Conservation (phyloP, 2,888 invertebrate species). For the Sphinx pinastri region DNA sequence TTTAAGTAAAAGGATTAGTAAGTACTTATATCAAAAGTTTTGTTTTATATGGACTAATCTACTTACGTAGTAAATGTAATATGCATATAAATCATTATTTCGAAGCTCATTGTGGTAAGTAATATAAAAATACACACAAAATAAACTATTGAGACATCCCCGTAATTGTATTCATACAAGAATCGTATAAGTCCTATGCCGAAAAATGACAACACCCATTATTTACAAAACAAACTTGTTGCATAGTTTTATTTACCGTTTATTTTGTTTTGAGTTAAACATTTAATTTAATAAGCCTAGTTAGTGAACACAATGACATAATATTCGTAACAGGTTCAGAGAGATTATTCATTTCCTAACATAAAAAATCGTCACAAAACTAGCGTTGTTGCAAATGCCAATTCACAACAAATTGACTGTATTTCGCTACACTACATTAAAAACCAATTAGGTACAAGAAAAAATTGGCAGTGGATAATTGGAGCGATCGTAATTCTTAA, state of each 20-base stretch:
- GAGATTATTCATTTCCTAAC: neutral
- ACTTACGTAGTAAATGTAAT: no score
- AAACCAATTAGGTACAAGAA: neutral
- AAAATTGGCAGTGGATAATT: no score
- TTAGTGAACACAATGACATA: neutral
- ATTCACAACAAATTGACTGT: neutral
- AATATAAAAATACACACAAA: no score
- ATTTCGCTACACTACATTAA: neutral
- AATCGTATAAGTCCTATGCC: neutral
- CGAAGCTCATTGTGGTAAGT: no score
- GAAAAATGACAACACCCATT: neutral
- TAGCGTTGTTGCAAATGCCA: neutral
- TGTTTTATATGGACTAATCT: no score
- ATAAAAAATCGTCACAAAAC: neutral
- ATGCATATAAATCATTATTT: no score
- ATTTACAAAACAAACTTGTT: constrained; percentile 1
- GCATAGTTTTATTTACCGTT: neutral
- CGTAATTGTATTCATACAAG: neutral
- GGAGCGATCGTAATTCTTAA: no score
- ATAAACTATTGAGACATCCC: no score
- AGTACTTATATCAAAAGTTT: no score
- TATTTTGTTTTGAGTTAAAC: neutral
- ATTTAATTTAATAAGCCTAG: neutral
- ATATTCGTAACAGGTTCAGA: neutral
- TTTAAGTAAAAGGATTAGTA: no score